Conservation (phyloP, 1,140 invertebrate genomes). For the Drosophila trapezifrons region DNA sequence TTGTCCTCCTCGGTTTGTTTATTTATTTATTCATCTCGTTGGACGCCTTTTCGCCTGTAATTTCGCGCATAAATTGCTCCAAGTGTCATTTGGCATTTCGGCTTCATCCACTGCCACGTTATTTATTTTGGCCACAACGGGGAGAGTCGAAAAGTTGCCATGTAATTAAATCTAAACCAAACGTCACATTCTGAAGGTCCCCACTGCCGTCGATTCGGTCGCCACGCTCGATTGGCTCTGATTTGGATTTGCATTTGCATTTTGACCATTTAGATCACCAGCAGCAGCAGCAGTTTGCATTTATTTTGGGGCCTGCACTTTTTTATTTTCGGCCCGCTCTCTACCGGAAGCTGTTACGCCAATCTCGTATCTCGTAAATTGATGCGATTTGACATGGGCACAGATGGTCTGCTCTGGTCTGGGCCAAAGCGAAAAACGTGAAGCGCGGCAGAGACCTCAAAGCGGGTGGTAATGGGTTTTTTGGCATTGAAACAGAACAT, state of each 20-base stretch:
- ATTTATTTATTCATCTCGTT: conserved; percentile 60
- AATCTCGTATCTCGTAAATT: conserved; percentile 74
- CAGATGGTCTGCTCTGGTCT: conserved; percentile 34
- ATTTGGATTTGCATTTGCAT: conserved; percentile 53
- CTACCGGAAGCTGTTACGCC: conserved; percentile 75
- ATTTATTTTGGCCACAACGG: conserved; percentile 39
- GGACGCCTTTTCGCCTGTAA: conserved; percentile 72
- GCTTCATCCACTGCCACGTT: conserved; percentile 37
- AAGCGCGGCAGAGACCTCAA: conserved; percentile 25
- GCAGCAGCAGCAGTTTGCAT: conserved; percentile 44
- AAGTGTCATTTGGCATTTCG: conserved; percentile 53
- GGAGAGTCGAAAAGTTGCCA: conserved; percentile 60
- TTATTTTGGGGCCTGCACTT: conserved; percentile 34
- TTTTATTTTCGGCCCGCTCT: conserved; percentile 33
- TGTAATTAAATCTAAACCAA: conserved; percentile 83
- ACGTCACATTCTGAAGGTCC: conserved; percentile 81
- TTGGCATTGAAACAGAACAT: conserved; percentile 69
- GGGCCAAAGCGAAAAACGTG: neutral
- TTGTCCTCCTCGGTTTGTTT: conserved; percentile 64
- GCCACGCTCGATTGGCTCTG: conserved; percentile 78
- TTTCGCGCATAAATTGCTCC: conserved; percentile 77
- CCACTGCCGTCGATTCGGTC: conserved; percentile 28
- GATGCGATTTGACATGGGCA: conserved; percentile 72
- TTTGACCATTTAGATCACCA: conserved; percentile 34
- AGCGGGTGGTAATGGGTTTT: conserved; percentile 73